These are phyloP conservation scores for Drosophila pseudotalamancana DNA, from an alignment of 2,888 invertebrate species.

Conservation along the genomic window DNA sequence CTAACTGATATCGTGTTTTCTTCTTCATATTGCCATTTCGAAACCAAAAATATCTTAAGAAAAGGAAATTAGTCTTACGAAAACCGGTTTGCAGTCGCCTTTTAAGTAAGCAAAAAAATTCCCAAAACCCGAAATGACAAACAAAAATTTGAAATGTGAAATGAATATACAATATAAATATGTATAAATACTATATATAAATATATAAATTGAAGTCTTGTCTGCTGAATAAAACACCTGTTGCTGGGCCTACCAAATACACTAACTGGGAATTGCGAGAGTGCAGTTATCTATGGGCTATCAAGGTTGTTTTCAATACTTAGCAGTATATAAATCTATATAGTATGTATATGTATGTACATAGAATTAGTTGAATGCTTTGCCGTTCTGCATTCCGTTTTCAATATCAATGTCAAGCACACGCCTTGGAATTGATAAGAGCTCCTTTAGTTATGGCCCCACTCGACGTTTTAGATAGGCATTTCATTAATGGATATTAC, in stretches of 20 bases:
- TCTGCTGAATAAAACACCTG: slow-evolving; percentile 6
- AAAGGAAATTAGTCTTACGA: slow-evolving; percentile 30
- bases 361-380: not conserved
- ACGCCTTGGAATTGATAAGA: slow-evolving; percentile 51
- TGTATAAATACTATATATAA: not conserved
- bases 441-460: slow-evolving; percentile 18
- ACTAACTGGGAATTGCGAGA: not conserved
- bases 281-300: slow-evolving; percentile 24
- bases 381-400: slow-evolving; percentile 29
- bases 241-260: slow-evolving; percentile 21
- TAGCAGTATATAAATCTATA: not conserved
- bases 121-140: not conserved
- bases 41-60: slow-evolving; percentile 24
- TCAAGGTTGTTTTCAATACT: slow-evolving; percentile 44
- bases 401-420: slow-evolving; percentile 74
- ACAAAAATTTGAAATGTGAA: slow-evolving; percentile 1
- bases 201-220: not conserved
- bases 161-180: not conserved
- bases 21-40: slow-evolving; percentile 19
- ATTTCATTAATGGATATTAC: slow-evolving; percentile 59
- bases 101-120: slow-evolving; percentile 18
- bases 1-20: slow-evolving; percentile 20
- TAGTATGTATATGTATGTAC: not conserved
- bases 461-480: slow-evolving; percentile 13
- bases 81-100: slow-evolving; percentile 36